Evolutionary conservation across 1,140 invertebrate genomes (phyloP).

Genomic region (Halictus rubicundus): DNA sequence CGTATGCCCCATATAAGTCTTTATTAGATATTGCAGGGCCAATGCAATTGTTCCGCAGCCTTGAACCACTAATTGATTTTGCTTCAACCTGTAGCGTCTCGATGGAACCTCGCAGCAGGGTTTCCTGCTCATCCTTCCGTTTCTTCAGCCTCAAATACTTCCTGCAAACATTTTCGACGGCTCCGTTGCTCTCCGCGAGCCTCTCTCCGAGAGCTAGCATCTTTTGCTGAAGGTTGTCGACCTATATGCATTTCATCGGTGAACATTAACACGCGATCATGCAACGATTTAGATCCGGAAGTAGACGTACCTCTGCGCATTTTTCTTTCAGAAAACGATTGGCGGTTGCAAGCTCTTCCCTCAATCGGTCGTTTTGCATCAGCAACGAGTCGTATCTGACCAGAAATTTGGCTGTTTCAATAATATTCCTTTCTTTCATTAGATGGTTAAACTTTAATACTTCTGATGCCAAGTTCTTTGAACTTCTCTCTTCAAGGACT

Average conservation of each 20-base stretch:
- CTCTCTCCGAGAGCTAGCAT: slow-evolving; percentile 52
- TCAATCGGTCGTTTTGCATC: slow-evolving; percentile 58
- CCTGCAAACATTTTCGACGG: slow-evolving; percentile 51
- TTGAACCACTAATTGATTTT: neutral
- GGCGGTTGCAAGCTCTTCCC: slow-evolving; percentile 35
- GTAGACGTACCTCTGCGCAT: slow-evolving; percentile 47
- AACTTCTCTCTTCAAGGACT: slow-evolving; percentile 58
- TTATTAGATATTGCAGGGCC: no score
- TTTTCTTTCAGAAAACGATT: slow-evolving; percentile 52
- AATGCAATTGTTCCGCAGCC: neutral
- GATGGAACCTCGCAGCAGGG: slow-evolving; percentile 42
- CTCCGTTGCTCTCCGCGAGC: slow-evolving; percentile 46
- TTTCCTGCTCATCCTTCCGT: slow-evolving; percentile 55
- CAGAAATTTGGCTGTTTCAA: neutral
- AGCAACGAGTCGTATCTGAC: slow-evolving; percentile 67
- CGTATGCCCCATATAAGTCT: no score
- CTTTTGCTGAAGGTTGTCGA: slow-evolving; percentile 51
- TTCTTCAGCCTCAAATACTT: slow-evolving; percentile 60
- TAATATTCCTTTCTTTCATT: neutral
- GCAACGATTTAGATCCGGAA: no score
- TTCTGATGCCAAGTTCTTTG: slow-evolving; percentile 67
- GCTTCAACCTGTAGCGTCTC: slow-evolving; percentile 52
- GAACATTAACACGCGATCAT: neutral
- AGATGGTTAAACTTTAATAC: slow-evolving; percentile 35
- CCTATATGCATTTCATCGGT: slow-evolving; percentile 34